Percentiles rank a stretch among this genome's conserved stretches.
Evolutionary conservation across 2,797 vertebrate species (phyloP).

Genomic region (Gymnothorax javanicus): DNA sequence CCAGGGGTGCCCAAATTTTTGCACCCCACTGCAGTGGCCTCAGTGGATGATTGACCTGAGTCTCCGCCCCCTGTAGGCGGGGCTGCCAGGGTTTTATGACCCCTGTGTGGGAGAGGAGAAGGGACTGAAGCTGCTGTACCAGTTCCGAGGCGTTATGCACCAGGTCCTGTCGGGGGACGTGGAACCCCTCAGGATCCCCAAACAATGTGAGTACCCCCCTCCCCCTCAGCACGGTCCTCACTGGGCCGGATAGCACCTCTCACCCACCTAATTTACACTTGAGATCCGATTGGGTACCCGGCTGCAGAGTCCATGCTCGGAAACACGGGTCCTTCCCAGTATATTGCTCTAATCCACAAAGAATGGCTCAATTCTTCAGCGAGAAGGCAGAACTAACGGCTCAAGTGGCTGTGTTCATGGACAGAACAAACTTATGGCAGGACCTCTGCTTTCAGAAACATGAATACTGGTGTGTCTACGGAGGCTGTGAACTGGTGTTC

Average conservation of each 20-base stretch:
- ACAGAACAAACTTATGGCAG: too few species aligned
- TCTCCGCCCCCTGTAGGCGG: constrained; percentile 71
- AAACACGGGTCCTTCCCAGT: too few species aligned
- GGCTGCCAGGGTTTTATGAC: constrained; percentile 96
- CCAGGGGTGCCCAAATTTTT: too few species aligned
- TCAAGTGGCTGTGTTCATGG: too few species aligned
- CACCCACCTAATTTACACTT: too few species aligned
- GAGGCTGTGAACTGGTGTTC: too few species aligned
- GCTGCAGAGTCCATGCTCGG: too few species aligned
- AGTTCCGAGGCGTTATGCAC: constrained; percentile 96
- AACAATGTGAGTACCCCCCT: constrained; percentile 87
- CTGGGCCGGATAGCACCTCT: too few species aligned
- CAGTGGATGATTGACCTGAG: constrained; percentile 1
- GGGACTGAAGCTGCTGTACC: constrained; percentile 96
- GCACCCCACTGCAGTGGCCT: background rate
- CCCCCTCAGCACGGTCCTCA: background rate
- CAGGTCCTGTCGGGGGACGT: constrained; percentile 91
- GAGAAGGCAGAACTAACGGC: too few species aligned
- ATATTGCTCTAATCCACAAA: too few species aligned
- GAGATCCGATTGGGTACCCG: too few species aligned
- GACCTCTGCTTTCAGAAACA: background rate
- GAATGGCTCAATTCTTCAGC: too few species aligned
- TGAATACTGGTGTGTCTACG: background rate
- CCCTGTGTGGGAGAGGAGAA: constrained; percentile 97
- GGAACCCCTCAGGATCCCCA: constrained; percentile 97